Percentiles rank a stretch among this genome's conserved stretches.
Evolutionary conservation across 2,113 vertebrate genomes (phyloP).

Genomic region (Crypturellus undulatus): DNA sequence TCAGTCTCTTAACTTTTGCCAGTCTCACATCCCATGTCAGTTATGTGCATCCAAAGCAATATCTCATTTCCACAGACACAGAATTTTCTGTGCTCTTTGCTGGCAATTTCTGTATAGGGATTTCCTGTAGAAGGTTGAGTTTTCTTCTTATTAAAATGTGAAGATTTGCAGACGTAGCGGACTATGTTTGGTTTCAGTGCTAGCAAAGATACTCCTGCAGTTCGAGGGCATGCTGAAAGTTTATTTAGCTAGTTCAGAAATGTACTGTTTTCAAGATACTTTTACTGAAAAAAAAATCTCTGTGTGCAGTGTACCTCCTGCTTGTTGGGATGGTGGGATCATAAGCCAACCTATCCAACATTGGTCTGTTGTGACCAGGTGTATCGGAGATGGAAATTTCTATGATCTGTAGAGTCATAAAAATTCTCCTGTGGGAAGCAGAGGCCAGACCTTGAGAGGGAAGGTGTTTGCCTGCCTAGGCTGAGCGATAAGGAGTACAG

Average conservation of each 20-base stretch:
- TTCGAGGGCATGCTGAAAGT: not conserved
- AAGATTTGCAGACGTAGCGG: not conserved
- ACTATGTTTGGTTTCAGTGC: not conserved
- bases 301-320: not conserved
- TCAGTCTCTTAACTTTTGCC: constrained; percentile 35
- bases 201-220: not conserved
- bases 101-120: constrained; percentile 25
- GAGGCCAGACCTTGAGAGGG: not conserved
- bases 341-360: rapidly evolving
- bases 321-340: too few relatives aligned
- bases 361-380: not conserved
- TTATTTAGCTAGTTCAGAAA: not conserved
- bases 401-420: too few relatives aligned
- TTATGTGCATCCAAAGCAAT: constrained; percentile 60
- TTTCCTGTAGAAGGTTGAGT: constrained; percentile 14
- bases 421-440: too few relatives aligned
- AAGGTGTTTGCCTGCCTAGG: too few relatives aligned
- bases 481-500: too few relatives aligned
- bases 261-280: not conserved
- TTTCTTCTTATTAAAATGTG: constrained; percentile 16
- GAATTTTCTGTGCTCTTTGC: constrained; percentile 34
- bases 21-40: constrained; percentile 14
- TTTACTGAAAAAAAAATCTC: not conserved
- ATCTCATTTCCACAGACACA: constrained; percentile 57
- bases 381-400: not conserved